Percentiles rank a stretch among this genome's conserved stretches.
Evolutionary conservation across 2,888 invertebrate species (phyloP).

Genomic region (Agrotis puta): DNA sequence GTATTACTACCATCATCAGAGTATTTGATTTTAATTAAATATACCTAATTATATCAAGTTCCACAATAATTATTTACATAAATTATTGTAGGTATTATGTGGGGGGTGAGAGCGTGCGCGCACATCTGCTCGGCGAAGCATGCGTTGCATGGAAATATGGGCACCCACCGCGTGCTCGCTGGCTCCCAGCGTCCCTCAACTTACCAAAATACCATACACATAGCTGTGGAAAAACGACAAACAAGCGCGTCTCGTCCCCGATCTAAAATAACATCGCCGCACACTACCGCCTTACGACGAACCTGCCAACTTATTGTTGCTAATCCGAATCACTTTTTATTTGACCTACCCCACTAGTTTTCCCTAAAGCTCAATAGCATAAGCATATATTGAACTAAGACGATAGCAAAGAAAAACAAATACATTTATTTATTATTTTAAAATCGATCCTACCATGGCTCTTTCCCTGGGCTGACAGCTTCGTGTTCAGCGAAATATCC

Average conservation of each 20-base stretch:
- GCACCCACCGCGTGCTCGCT: slow-evolving; percentile 3
- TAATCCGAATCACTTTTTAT: slow-evolving; percentile 56
- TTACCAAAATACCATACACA: slow-evolving; percentile 71
- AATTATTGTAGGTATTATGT: slow-evolving; percentile 12
- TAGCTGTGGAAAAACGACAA: slow-evolving; percentile 75
- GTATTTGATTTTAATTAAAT: no score
- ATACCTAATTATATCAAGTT: no score
- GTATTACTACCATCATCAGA: not conserved
- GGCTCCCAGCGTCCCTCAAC: slow-evolving; percentile 42
- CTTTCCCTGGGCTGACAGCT: slow-evolving; percentile 93
- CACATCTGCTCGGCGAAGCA: slow-evolving; percentile 47
- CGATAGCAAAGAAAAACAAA: slow-evolving; percentile 30
- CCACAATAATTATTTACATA: no score
- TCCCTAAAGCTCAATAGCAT: not conserved
- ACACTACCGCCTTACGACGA: slow-evolving; percentile 64
- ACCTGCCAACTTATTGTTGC: slow-evolving; percentile 72
- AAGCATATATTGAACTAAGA: not conserved
- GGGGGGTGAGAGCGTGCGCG: slow-evolving; percentile 28
- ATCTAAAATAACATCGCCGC: slow-evolving; percentile 82
- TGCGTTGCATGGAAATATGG: slow-evolving; percentile 15
- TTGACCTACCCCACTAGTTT: slow-evolving; percentile 20
- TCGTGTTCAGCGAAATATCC: slow-evolving; percentile 93
- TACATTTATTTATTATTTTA: slow-evolving; percentile 52
- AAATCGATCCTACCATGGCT: slow-evolving; percentile 93
- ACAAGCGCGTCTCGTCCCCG: slow-evolving; percentile 76